Evolutionary conservation across 2,113 vertebrate genomes (phyloP).

Genomic region (Mesembrinibis cayennensis): DNA sequence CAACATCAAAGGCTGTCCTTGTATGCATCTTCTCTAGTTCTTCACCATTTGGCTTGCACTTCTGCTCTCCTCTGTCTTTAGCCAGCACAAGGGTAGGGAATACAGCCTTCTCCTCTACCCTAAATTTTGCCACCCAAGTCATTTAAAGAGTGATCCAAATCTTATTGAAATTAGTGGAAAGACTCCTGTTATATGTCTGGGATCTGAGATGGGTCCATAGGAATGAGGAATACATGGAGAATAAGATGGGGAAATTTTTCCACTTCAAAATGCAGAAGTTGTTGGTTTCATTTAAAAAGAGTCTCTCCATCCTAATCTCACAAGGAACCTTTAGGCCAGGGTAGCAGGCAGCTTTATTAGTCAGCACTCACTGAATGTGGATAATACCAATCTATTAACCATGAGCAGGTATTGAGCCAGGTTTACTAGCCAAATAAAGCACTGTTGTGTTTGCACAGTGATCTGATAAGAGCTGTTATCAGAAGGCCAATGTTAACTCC

Average conservation of each 20-base stretch:
- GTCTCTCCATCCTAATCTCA: background rate
- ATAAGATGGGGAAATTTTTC: background rate
- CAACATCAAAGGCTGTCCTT: background rate
- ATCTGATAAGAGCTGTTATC: background rate
- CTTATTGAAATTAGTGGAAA: background rate
- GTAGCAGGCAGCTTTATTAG: background rate
- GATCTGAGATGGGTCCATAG: no score
- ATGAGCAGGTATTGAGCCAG: background rate
- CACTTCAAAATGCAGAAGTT: background rate
- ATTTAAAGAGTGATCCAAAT: background rate
- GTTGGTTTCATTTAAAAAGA: background rate
- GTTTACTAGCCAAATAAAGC: background rate
- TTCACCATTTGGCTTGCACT: background rate
- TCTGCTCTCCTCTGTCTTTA: background rate
- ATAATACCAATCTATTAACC: background rate
- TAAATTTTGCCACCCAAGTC: background rate
- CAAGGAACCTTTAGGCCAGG: background rate
- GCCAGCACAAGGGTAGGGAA: background rate
- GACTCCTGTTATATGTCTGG: background rate
- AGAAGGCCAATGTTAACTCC: background rate
- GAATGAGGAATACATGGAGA: background rate
- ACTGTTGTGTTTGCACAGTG: background rate
- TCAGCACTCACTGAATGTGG: background rate
- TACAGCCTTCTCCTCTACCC: background rate
- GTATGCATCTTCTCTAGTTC: background rate